phyloP scores from a whole-genome alignment of 2,888 invertebrate genomes.

The Tiliacea aurago region DNA sequence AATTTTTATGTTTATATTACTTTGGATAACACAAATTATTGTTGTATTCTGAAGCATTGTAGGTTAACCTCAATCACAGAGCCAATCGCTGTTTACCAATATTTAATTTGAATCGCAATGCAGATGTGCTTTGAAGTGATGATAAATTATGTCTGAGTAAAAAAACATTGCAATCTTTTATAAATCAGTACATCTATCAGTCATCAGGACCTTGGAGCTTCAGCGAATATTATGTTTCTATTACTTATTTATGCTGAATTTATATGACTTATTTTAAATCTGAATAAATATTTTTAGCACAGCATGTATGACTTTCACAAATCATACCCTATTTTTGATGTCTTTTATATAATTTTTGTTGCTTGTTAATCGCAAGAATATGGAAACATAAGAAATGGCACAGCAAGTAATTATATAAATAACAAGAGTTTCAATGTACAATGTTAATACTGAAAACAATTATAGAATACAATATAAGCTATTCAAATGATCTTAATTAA shows the following conservation, averaged over 20 bases:
- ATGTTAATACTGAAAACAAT: neutral
- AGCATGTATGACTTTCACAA: slow-evolving; percentile 15
- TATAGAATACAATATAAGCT: neutral
- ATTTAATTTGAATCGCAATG: slow-evolving; percentile 27
- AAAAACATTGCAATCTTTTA: slow-evolving; percentile 12
- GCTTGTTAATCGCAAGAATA: slow-evolving; percentile 30
- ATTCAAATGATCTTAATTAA: slow-evolving; percentile 8
- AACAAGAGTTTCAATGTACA: slow-evolving; percentile 18
- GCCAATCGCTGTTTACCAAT: slow-evolving; percentile 20
- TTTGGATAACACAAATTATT: neutral
- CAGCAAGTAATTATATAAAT: slow-evolving; percentile 17
- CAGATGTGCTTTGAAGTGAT: slow-evolving; percentile 1
- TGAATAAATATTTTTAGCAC: slow-evolving; percentile 6
- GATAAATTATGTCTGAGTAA: neutral
- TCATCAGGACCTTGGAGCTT: neutral
- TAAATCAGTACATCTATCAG: neutral
- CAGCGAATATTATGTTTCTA: neutral
- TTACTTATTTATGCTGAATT: slow-evolving; percentile 2
- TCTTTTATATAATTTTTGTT: neutral
- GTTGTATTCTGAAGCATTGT: slow-evolving; percentile 19
- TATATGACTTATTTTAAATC: neutral
- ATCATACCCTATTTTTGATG: neutral
- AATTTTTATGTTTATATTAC: neutral
- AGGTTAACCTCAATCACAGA: neutral
- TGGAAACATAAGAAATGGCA: slow-evolving; percentile 29